Percentiles rank a stretch among this genome's conserved stretches.
These are phyloP conservation scores for Palythoa heliodiscus DNA, from an alignment of 92 coral and sea anemone genomes.

Conservation along the genomic window DNA sequence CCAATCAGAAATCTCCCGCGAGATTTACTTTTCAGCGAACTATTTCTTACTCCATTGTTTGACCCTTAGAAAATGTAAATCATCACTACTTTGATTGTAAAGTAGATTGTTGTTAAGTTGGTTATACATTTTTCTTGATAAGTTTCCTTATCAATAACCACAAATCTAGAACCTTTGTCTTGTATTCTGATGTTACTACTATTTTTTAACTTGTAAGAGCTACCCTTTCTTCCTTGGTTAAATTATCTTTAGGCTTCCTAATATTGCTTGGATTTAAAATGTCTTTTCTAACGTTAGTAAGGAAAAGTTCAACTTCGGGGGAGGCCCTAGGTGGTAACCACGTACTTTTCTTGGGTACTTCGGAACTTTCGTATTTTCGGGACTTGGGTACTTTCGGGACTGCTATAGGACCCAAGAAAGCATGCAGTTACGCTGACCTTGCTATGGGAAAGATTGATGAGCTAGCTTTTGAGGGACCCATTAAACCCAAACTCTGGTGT, in stretches of 20 bases:
- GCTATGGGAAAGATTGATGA: no score
- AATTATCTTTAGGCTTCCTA: not conserved
- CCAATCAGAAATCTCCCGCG: not conserved
- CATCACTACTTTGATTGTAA: not conserved
- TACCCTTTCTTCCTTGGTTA: not conserved
- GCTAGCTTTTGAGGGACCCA: no score
- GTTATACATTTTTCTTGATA: not conserved
- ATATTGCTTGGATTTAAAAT: slow-evolving; percentile 12
- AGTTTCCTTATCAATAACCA: not conserved
- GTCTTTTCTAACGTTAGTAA: not conserved
- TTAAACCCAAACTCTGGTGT: no score
- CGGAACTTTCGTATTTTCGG: no score
- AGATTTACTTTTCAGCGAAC: not conserved
- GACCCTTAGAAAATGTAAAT: not conserved
- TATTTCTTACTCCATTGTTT: not conserved
- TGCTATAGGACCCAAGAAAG: no score
- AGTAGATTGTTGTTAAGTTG: not conserved
- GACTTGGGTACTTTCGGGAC: no score
- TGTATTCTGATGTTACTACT: not conserved
- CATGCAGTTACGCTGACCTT: no score
- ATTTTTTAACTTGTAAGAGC: not conserved
- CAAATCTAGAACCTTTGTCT: not conserved
- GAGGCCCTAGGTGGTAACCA: not conserved
- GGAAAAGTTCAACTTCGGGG: not conserved
- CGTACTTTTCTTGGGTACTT: not conserved